A percentile compares a stretch with the other conserved stretches of the same genome.
Evolutionary conservation across 2,113 vertebrate genomes (phyloP).

Genomic region (Cephalopterus ornatus): DNA sequence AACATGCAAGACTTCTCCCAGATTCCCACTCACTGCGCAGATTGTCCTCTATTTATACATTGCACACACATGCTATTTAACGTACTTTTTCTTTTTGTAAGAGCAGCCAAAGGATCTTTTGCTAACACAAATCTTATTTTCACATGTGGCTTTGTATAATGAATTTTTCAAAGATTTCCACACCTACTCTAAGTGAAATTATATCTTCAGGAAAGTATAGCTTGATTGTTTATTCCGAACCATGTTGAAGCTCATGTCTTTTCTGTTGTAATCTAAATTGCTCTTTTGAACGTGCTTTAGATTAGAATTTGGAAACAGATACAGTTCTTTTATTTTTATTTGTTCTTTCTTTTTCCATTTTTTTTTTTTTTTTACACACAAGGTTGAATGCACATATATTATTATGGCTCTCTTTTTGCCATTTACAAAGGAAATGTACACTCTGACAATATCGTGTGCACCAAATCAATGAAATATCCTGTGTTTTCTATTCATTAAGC

Average conservation of each 20-base stretch:
- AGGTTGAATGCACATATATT: conserved; percentile 55
- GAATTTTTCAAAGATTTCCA: conserved; percentile 46
- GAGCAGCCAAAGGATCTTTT: conserved; percentile 3
- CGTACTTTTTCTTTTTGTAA: not conserved
- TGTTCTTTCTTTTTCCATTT: not conserved
- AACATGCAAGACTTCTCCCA: rapidly evolving
- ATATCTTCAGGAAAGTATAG: conserved; percentile 60
- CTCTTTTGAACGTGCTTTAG: conserved; percentile 69
- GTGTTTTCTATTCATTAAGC: conserved; percentile 78
- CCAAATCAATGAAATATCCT: conserved; percentile 74
- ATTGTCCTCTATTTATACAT: not conserved
- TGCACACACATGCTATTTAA: not conserved
- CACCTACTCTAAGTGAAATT: conserved; percentile 60
- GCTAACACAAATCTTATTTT: conserved; percentile 39
- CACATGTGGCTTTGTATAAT: conserved; percentile 33
- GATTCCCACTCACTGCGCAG: not conserved
- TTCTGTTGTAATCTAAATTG: conserved; percentile 71
- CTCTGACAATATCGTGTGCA: conserved; percentile 65
- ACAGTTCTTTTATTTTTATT: conserved; percentile 32
- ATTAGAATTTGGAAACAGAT: conserved; percentile 71
- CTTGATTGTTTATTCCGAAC: conserved; percentile 68
- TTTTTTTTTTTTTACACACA: conserved; percentile 37
- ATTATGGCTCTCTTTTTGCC: conserved; percentile 66
- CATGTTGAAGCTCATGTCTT: conserved; percentile 59
- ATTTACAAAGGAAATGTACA: conserved; percentile 71